A percentile compares a stretch with the other conserved stretches of the same genome.
Conservation (phyloP, 2,888 invertebrate genomes). For the Hipparchia semele region DNA sequence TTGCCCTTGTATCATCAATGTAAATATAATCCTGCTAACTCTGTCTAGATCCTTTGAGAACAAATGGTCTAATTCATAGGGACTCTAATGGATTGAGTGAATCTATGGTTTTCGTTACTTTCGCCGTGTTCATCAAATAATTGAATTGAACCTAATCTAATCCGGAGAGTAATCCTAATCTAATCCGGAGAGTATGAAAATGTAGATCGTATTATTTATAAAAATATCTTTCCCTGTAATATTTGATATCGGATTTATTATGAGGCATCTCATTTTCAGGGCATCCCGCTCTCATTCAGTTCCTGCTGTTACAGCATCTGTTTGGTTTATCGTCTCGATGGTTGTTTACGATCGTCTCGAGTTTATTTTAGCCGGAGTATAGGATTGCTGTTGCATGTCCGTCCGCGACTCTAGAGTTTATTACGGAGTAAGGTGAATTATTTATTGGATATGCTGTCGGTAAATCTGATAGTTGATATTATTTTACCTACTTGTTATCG, state of each 20-base stretch:
- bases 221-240: neutral
- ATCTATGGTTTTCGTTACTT: no score
- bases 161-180: no score
- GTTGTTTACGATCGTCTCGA: conserved; percentile 44
- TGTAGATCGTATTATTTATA: neutral
- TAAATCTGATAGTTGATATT: conserved; percentile 6
- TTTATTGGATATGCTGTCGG: conserved; percentile 16
- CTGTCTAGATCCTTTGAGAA: no score
- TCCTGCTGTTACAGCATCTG: conserved; percentile 46
- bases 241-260: neutral
- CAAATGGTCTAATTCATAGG: no score
- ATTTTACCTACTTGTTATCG: neutral
- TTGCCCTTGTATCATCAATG: neutral
- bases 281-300: conserved; percentile 39
- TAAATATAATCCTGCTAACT: neutral
- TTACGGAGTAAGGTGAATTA: conserved; percentile 28
- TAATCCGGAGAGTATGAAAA: no score
- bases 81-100: no score
- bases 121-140: no score
- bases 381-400: conserved; percentile 57
- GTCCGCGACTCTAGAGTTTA: conserved; percentile 46
- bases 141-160: no score
- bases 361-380: conserved; percentile 49
- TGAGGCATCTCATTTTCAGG: conserved; percentile 33
- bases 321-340: conserved; percentile 44